Percentiles rank a stretch among this genome's conserved stretches.
Evolutionary conservation across 2,888 invertebrate genomes (phyloP).

Genomic region (Mythimna pallens): DNA sequence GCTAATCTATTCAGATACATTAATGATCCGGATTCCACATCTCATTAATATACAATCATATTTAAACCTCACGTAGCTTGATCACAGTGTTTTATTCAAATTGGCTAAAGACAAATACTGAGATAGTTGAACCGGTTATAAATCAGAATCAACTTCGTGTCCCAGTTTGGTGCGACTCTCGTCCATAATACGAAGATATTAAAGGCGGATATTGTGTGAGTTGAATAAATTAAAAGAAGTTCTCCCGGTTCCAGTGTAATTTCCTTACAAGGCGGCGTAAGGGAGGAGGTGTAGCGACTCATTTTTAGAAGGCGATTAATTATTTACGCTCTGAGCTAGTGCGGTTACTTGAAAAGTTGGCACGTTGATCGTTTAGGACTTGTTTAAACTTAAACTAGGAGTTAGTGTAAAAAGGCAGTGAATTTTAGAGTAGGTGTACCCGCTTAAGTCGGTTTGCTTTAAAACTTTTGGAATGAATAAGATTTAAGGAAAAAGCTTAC

Average conservation of each 20-base stretch:
- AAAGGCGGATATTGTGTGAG: constrained; percentile 72
- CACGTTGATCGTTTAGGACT: constrained; percentile 25
- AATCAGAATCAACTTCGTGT: constrained; percentile 74
- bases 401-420: constrained; percentile 14
- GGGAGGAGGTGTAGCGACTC: constrained; percentile 52
- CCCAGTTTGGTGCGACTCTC: constrained; percentile 53
- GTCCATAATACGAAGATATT: constrained; percentile 60
- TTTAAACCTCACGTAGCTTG: constrained; percentile 64
- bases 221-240: constrained; percentile 77
- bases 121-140: constrained; percentile 79
- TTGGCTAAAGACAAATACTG: constrained; percentile 79
- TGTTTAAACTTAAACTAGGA: constrained; percentile 27
- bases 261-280: constrained; percentile 70
- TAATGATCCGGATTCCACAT: constrained; percentile 64
- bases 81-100: constrained; percentile 76
- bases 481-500: constrained; percentile 3
- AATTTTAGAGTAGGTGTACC: constrained; percentile 11
- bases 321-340: constrained; percentile 33
- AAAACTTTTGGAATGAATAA: not conserved
- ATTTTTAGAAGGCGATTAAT: constrained; percentile 36
- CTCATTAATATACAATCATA: constrained; percentile 69
- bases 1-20: constrained; percentile 62
- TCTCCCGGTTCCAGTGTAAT: constrained; percentile 75
- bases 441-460: constrained; percentile 2
- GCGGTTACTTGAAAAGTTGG: constrained; percentile 40